Conservation (phyloP, 1,140 invertebrate species). For the Trichonephila clavipes region DNA sequence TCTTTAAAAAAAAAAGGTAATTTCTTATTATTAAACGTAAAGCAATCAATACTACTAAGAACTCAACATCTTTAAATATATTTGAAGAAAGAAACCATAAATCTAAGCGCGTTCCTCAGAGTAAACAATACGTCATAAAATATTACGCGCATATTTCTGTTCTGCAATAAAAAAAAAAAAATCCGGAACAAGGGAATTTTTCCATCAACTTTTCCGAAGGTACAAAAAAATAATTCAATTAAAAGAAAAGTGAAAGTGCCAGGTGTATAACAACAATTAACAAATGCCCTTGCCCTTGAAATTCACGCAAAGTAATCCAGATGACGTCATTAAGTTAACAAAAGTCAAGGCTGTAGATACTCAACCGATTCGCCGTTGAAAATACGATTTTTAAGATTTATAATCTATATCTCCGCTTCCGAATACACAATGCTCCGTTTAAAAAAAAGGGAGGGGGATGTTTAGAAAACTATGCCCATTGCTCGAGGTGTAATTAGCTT, state of each 20-base stretch:
- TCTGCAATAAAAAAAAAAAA: not conserved
- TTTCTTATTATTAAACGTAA: too few relatives aligned
- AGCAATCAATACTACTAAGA: too few relatives aligned
- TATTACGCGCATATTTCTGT: not conserved
- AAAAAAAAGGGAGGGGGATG: too few relatives aligned
- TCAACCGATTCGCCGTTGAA: not conserved
- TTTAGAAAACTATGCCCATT: not conserved
- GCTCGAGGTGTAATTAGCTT: not conserved
- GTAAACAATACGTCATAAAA: not conserved
- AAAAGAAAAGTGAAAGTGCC: conserved; percentile 8
- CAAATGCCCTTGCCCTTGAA: conserved; percentile 24
- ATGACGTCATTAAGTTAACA: not conserved
- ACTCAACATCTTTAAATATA: too few relatives aligned
- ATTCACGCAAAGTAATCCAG: not conserved
- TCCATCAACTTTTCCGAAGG: not conserved
- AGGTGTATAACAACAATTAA: conserved; percentile 21
- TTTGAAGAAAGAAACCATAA: too few relatives aligned
- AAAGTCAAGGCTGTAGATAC: not conserved
- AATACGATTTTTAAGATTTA: conserved; percentile 5
- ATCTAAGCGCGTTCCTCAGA: too few relatives aligned
- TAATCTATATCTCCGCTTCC: not conserved
- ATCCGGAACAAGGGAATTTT: not conserved
- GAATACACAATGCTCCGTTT: not conserved
- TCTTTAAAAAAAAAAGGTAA: too few relatives aligned
- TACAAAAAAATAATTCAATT: not conserved